A percentile compares a stretch with the other conserved stretches of the same genome.
Evolutionary conservation across 2,888 invertebrate species (phyloP).

Genomic region (Pachydiplax longipennis): DNA sequence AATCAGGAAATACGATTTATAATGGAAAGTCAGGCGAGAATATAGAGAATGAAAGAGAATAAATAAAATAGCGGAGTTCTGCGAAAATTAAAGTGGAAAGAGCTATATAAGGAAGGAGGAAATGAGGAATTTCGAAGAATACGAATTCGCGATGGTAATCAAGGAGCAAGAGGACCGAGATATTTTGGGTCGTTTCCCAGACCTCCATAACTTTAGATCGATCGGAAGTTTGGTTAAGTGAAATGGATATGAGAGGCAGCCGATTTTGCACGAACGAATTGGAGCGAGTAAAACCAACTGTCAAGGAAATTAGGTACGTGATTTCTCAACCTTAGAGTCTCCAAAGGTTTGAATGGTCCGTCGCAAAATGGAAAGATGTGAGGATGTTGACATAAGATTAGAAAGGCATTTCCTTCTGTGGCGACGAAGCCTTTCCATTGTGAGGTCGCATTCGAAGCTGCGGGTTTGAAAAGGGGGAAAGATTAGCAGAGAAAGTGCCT

Average conservation of each 20-base stretch:
- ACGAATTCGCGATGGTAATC: neutral
- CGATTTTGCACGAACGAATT: neutral
- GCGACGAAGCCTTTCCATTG: neutral
- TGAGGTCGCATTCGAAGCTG: neutral
- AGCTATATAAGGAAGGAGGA: too few relatives aligned
- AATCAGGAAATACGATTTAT: too few relatives aligned
- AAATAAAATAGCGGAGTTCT: too few relatives aligned
- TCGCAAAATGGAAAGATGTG: neutral
- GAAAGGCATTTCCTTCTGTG: neutral
- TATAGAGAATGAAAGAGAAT: too few relatives aligned
- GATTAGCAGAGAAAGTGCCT: neutral
- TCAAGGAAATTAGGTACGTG: constrained; percentile 2
- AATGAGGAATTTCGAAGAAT: neutral
- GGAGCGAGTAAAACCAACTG: neutral
- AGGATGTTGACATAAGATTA: neutral
- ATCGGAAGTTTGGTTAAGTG: neutral
- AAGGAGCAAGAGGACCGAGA: neutral
- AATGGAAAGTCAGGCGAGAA: too few relatives aligned
- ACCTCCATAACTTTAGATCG: neutral
- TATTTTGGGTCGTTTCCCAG: neutral
- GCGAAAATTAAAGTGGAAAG: too few relatives aligned
- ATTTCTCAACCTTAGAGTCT: neutral
- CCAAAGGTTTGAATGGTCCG: neutral
- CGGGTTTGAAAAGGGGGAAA: neutral
- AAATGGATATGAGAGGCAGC: neutral